Conservation (phyloP, 1,140 invertebrate species). For the Pseudobourletiella spinata region DNA sequence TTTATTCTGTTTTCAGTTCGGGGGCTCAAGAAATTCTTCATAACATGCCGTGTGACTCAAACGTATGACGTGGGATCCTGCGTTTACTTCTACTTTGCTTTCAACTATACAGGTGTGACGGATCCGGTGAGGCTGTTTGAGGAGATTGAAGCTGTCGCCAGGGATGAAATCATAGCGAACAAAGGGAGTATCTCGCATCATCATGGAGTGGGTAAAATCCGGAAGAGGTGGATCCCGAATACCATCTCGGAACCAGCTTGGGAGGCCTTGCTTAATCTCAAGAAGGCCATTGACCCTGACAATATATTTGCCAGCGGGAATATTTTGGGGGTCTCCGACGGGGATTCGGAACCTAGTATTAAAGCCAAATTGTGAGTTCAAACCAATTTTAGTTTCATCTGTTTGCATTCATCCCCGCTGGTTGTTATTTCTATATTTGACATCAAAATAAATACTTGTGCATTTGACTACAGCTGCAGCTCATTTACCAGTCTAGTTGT, state of each 20-base stretch:
- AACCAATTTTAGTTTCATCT: no score
- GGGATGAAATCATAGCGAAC: constrained; percentile 82
- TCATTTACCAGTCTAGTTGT: no score
- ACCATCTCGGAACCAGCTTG: constrained; percentile 73
- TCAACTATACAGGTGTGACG: constrained; percentile 60
- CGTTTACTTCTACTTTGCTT: constrained; percentile 96
- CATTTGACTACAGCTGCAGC: no score
- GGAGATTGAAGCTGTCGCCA: constrained; percentile 63
- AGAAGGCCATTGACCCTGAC: constrained; percentile 77
- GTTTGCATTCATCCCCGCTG: no score
- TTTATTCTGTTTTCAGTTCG: constrained; percentile 42
- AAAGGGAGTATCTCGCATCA: constrained; percentile 94
- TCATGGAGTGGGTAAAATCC: constrained; percentile 89
- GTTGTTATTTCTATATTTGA: no score
- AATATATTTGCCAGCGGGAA: constrained; percentile 90
- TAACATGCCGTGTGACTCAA: constrained; percentile 84
- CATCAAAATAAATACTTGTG: no score
- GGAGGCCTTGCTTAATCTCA: constrained; percentile 66
- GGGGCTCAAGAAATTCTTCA: constrained; percentile 54
- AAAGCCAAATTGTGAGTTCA: not conserved
- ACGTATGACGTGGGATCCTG: constrained; percentile 95
- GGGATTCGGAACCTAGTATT: not conserved
- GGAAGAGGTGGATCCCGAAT: constrained; percentile 63
- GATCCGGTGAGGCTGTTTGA: constrained; percentile 39
- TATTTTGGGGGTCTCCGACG: constrained; percentile 42